phyloP scores from a whole-genome alignment of 2,797 vertebrate species.

The Lindbergichthys nudifrons region DNA sequence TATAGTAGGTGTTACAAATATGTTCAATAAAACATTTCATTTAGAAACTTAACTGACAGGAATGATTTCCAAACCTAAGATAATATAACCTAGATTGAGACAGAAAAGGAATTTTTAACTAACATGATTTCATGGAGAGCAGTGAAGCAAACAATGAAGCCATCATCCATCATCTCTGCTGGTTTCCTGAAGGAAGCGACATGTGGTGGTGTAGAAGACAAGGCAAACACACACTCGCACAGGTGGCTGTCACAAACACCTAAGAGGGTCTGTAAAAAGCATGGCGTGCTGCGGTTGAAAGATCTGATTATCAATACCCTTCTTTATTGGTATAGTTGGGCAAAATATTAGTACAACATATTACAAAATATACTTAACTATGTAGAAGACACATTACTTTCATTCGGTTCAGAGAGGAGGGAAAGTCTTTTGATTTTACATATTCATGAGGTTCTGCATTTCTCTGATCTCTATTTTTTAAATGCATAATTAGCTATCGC shows the following conservation, averaged over 20 bases:
- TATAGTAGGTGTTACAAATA: background rate
- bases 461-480: conserved; percentile 5
- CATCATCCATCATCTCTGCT: conserved; percentile 79
- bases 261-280: conserved; percentile 22
- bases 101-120: conserved; percentile 56
- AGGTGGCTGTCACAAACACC: conserved; percentile 67
- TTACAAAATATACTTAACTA: background rate
- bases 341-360: background rate
- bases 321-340: background rate
- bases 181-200: conserved; percentile 83
- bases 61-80: conserved; percentile 17
- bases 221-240: conserved; percentile 60
- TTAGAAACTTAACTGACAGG: background rate
- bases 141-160: conserved; percentile 81
- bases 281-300: conserved; percentile 4
- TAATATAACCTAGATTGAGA: background rate
- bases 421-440: background rate
- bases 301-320: background rate
- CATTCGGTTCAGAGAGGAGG: background rate
- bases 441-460: background rate
- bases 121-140: conserved; percentile 64
- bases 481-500: conserved; percentile 25
- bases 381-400: background rate
- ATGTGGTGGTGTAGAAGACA: conserved; percentile 52
- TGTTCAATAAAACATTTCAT: background rate